phyloP scores from a whole-genome alignment of 2,797 vertebrate genomes.

The Psittacula echo region DNA sequence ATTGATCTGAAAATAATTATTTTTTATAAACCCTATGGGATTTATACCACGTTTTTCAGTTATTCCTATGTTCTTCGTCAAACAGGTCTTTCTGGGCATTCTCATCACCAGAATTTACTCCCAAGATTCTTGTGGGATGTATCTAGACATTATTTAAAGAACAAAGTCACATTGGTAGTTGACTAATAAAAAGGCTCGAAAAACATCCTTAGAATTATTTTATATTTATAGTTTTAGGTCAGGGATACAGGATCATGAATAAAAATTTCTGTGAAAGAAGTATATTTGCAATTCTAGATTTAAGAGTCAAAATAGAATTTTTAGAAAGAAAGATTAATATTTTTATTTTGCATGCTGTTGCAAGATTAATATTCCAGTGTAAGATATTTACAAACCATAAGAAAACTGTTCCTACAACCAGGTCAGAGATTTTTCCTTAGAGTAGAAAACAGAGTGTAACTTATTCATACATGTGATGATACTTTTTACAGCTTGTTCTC shows the following conservation, averaged over 20 bases:
- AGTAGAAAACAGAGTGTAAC: background rate
- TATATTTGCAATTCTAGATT: background rate
- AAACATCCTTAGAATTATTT: background rate
- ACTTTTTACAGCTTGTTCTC: background rate
- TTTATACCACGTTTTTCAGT: background rate
- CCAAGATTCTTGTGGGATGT: background rate
- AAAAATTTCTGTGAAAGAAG: background rate
- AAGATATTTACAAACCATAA: background rate
- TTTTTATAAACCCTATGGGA: background rate
- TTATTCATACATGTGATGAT: background rate
- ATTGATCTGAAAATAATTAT: background rate
- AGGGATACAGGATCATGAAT: background rate
- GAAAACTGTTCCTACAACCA: background rate
- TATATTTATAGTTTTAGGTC: background rate
- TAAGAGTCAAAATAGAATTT: background rate
- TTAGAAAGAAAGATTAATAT: background rate
- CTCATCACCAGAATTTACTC: background rate
- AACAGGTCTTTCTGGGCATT: background rate
- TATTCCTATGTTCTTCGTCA: background rate
- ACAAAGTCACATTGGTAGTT: background rate
- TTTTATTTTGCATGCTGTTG: background rate
- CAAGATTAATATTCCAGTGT: background rate
- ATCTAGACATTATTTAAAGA: background rate
- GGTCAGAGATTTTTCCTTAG: background rate
- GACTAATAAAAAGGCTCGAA: background rate